These are phyloP conservation scores for Potorous gilbertii DNA, from an alignment of 2,797 vertebrate species.

Conservation along the genomic window DNA sequence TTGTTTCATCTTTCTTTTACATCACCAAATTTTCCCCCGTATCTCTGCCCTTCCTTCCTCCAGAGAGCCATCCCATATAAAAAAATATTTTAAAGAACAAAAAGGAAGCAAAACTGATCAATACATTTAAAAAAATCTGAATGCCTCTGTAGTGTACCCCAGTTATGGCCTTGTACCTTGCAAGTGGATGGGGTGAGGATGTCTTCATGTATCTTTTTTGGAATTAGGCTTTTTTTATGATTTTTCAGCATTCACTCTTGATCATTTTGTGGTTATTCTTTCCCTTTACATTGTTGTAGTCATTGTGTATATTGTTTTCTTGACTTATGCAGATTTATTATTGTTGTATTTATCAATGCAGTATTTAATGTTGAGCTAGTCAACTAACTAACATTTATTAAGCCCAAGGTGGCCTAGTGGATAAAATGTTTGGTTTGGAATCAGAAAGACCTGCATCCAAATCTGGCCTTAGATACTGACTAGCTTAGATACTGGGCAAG, in stretches of 20 bases:
- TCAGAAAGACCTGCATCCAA: not conserved
- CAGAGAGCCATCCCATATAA: not conserved
- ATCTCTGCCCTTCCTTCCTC: not conserved
- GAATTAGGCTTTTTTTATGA: not conserved
- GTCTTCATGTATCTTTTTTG: not conserved
- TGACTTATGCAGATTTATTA: not conserved
- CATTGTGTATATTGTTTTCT: not conserved
- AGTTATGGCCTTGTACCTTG: not conserved
- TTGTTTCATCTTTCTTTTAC: not conserved
- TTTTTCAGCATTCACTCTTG: not conserved
- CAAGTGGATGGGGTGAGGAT: not conserved
- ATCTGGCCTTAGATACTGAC: not conserved
- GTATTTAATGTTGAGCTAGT: not conserved
- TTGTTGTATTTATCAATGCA: not conserved
- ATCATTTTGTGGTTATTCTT: not conserved
- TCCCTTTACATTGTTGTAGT: not conserved
- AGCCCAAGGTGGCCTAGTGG: not conserved
- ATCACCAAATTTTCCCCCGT: not conserved
- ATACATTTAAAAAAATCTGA: not conserved
- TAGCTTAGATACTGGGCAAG: not conserved
- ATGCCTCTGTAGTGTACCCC: not conserved
- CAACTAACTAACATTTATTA: not conserved
- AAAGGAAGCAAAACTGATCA: not conserved
- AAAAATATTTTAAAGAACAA: not conserved
- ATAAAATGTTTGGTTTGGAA: not conserved